phyloP scores from a whole-genome alignment of 2,888 invertebrate genomes.

The Chironomus riparius region DNA sequence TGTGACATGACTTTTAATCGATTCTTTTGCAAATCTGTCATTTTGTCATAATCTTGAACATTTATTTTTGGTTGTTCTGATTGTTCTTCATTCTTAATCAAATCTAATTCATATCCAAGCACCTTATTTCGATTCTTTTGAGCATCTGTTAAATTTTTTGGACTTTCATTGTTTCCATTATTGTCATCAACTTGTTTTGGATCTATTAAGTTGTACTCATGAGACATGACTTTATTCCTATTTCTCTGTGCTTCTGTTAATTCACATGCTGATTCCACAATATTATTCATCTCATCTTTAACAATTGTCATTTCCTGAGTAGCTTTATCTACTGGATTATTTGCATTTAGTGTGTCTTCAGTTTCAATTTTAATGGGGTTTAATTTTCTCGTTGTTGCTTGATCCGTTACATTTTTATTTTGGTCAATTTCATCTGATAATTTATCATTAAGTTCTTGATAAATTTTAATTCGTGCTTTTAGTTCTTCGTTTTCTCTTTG shows the following conservation, averaged over 20 bases:
- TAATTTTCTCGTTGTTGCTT: background rate
- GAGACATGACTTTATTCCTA: conserved; percentile 50
- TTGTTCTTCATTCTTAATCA: conserved; percentile 29
- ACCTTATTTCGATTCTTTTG: conserved; percentile 53
- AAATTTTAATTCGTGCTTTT: conserved; percentile 34
- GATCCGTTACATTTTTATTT: background rate
- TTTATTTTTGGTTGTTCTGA: background rate
- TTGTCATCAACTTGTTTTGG: background rate
- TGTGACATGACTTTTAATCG: conserved; percentile 38
- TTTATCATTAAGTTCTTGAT: conserved; percentile 34
- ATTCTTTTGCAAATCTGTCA: conserved; percentile 40
- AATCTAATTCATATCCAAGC: conserved; percentile 51
- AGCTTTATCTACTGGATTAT: background rate
- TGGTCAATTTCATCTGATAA: conserved; percentile 28
- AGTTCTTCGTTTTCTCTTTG: conserved; percentile 34
- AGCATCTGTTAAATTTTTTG: conserved; percentile 46
- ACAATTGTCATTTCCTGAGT: background rate
- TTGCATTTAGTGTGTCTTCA: conserved; percentile 16
- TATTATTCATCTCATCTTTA: conserved; percentile 17
- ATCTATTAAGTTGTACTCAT: conserved; percentile 42
- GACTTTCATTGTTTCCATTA: conserved; percentile 9
- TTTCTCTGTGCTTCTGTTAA: conserved; percentile 53
- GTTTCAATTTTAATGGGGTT: background rate
- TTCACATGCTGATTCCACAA: background rate
- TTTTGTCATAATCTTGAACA: conserved; percentile 27